Percentiles rank a stretch among this genome's conserved stretches.
Conservation (phyloP, 2,113 vertebrate genomes). For the Pituophis catenifer region DNA sequence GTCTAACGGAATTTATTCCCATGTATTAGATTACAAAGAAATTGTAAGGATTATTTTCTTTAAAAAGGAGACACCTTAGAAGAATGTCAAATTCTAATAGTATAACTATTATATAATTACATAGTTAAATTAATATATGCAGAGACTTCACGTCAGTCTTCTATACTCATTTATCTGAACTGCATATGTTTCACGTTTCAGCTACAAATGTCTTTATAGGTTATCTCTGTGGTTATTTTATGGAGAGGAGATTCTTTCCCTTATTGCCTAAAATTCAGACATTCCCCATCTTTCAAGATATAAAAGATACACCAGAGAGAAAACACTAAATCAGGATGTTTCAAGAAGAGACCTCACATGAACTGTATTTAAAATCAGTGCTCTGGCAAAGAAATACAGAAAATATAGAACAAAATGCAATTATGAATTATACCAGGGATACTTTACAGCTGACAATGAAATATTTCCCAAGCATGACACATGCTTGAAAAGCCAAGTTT, state of each 20-base stretch:
- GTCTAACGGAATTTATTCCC: neutral
- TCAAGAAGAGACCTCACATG: neutral
- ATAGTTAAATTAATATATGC: neutral
- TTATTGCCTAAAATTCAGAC: neutral
- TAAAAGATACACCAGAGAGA: rapidly evolving
- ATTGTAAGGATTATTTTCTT: neutral
- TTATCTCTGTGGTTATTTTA: rapidly evolving
- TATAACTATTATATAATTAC: neutral
- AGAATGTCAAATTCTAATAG: neutral
- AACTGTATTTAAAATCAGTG: neutral
- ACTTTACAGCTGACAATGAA: neutral
- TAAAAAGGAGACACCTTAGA: neutral
- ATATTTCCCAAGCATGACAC: slow-evolving; percentile 33
- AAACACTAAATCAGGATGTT: neutral
- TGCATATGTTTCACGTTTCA: neutral
- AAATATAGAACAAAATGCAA: neutral
- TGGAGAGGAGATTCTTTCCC: neutral
- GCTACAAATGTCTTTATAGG: rapidly evolving
- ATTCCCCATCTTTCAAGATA: no score
- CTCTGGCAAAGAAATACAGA: neutral
- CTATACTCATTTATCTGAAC: neutral
- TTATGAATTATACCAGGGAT: neutral
- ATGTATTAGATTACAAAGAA: neutral
- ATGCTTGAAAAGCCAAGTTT: neutral
- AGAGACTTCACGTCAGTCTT: neutral